These are phyloP conservation scores for Oasisia sp. DNA, from an alignment of 2,888 invertebrate genomes.

Conservation along the genomic window DNA sequence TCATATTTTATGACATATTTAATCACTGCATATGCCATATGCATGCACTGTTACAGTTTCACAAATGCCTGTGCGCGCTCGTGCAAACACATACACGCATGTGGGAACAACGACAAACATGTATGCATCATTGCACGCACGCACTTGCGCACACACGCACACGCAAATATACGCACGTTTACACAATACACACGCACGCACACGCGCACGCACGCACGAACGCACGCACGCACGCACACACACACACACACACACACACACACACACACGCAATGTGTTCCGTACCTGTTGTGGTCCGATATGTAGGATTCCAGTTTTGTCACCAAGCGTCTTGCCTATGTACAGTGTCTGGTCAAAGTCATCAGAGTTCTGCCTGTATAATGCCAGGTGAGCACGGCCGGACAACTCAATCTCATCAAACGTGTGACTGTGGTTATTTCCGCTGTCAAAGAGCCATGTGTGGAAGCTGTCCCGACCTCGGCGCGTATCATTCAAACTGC, in stretches of 20 bases:
- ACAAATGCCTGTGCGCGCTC: neutral
- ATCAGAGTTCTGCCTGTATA: constrained; percentile 44
- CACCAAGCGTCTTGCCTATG: constrained; percentile 46
- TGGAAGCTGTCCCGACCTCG: constrained; percentile 49
- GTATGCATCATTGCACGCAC: no score
- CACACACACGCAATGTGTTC: no score
- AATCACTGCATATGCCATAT: no score
- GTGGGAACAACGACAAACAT: no score
- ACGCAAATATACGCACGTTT: no score
- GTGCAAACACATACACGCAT: no score
- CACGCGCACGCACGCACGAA: no score
- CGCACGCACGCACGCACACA: no score
- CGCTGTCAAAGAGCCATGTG: constrained; percentile 49
- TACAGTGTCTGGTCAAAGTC: constrained; percentile 45
- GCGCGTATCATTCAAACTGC: constrained; percentile 42
- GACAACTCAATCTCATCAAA: constrained; percentile 42
- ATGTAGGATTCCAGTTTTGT: constrained; percentile 44
- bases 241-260: no score
- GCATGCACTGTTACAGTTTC: neutral
- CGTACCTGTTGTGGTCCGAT: constrained; percentile 40
- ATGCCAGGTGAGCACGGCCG: constrained; percentile 49
- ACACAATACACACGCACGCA: no score
- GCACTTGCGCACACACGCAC: no score
- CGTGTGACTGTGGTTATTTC: constrained; percentile 28
- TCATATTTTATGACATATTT: no score